Evolutionary conservation across 2,888 invertebrate genomes (phyloP), one percentile per base, ranked within the genome.

Genomic region (Ichneumoninae sp.): DNA sequence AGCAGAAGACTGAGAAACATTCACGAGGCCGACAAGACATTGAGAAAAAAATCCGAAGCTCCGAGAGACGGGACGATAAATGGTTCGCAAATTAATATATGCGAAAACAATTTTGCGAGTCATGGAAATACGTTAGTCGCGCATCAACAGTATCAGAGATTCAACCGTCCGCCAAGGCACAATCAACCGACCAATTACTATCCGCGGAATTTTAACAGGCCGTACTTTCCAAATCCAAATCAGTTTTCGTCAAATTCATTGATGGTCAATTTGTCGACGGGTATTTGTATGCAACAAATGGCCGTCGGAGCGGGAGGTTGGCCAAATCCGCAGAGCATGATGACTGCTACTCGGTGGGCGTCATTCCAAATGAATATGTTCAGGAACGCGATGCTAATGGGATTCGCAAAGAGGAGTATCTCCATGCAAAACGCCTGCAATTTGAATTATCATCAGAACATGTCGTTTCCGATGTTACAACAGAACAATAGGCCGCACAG

Each of bases 391-490:
- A 74, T 74, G 6, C 54, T 80, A 6, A 57, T 80, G 54, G 82
- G 82, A 26, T 76, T 44, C 50, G 71, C 82, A 1, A 74, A 86
- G 74, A 83, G 86, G 62, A 86, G 71, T 50, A 74, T 86, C 0
- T 74, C 84, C 33, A 84, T 87, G 30, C 90, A 87, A 40, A 90
- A 89, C 44, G 87, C 86, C 30, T 78, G 80, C 71, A 80, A 75
- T 0, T 74, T 82, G 6, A 86, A 83, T 84, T 86, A 80, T 62
- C 84, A 88, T 80, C 87, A 88, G 30, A 86, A 88, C 36, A 22
- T 69, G 26, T 44, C 65, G 33, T 54, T 30, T 30, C 33, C 36
- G 13, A 62, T 52, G 44, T 75, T 83, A 5, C 82, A 85, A n/a
- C 70, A 71, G 30, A 36, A 69, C 5, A 57, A 80, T 36, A 66